Conservation (phyloP, 2,888 invertebrate species). For the Agonum fuliginosum region DNA sequence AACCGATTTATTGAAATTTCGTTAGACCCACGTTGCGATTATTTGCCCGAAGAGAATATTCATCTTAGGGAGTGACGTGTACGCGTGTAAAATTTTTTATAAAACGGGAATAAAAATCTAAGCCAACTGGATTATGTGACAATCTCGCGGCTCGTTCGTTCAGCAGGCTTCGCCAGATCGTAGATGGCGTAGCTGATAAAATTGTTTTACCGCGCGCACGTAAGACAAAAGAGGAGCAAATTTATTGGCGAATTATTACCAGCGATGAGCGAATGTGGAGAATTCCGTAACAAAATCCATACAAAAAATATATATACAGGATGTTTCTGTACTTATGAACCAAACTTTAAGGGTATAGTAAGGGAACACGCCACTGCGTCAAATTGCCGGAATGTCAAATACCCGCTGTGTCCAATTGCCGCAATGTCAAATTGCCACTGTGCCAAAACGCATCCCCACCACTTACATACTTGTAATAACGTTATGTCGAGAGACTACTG, state of each 20-base stretch:
- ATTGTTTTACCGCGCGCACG: conserved; percentile 31
- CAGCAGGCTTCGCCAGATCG: neutral
- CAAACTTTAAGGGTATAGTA: no score
- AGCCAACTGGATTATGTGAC: conserved; percentile 38
- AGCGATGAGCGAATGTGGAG: no score
- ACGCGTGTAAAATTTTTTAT: conserved; percentile 41
- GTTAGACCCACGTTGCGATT: conserved; percentile 17
- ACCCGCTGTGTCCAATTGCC: no score
- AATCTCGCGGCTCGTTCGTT: conserved; percentile 36
- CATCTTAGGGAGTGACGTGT: conserved; percentile 17
- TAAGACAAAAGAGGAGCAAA: conserved; percentile 22
- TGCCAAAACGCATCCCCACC: no score
- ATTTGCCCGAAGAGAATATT: conserved; percentile 14
- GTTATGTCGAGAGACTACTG: no score
- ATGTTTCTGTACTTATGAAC: no score
- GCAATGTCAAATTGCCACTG: no score
- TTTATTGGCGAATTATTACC: conserved; percentile 32
- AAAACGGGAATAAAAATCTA: conserved; percentile 39
- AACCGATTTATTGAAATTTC: conserved; percentile 34
- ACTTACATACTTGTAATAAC: no score
- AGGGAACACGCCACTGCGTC: no score
- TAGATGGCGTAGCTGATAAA: conserved; percentile 8
- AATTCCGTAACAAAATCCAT: no score
- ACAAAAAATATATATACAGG: no score
- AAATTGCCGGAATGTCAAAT: no score